Conservation (phyloP, 2,113 vertebrate genomes). For the Zosterops hypoxanthus region DNA sequence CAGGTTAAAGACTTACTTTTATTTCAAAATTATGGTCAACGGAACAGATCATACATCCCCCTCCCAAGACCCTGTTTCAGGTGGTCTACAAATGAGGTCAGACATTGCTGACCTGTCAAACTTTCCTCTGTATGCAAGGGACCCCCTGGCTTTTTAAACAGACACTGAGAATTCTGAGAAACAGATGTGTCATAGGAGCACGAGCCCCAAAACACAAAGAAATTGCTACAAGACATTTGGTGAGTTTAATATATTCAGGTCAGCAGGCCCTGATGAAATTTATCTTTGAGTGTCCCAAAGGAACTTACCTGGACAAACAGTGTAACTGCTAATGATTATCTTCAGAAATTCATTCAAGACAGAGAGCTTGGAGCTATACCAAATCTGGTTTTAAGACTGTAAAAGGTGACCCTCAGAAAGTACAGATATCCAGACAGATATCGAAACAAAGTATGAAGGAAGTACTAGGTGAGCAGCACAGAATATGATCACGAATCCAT, state of each 20-base stretch:
- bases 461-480: background rate
- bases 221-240: background rate
- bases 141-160: background rate
- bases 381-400: background rate
- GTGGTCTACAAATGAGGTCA: background rate
- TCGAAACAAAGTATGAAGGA: background rate
- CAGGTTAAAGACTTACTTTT: background rate
- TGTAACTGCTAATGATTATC: background rate
- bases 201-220: background rate
- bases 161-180: background rate
- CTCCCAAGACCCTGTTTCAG: background rate
- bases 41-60: background rate
- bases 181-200: background rate
- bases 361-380: background rate
- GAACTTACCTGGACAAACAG: background rate
- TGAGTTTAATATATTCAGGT: background rate
- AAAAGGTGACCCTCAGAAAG: background rate
- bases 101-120: background rate
- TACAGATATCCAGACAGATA: background rate
- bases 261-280: slow-evolving; percentile 1
- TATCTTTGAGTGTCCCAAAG: background rate
- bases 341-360: background rate
- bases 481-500: background rate
- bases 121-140: background rate
- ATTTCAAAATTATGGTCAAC: background rate